These are phyloP conservation scores for Prosopocoilus inquinatus DNA, from an alignment of 2,888 invertebrate species.

Conservation along the genomic window DNA sequence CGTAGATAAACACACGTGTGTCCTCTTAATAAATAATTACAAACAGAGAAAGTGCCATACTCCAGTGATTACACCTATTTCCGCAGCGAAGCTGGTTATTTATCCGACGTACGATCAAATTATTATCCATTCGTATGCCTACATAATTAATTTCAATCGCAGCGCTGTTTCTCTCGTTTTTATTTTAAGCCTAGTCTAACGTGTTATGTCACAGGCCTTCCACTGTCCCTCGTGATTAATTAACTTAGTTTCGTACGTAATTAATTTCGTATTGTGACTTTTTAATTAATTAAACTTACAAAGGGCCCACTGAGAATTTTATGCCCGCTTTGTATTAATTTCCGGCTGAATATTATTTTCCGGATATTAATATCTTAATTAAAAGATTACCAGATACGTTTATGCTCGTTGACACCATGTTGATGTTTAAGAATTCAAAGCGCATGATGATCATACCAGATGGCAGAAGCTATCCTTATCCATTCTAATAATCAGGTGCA, in stretches of 20 bases:
- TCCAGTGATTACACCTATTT: too few species aligned
- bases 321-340: slow-evolving; percentile 23
- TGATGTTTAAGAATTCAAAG: too few species aligned
- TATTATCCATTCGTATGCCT: slow-evolving; percentile 1
- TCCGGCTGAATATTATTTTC: slow-evolving; percentile 20
- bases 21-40: not conserved
- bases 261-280: slow-evolving; percentile 27
- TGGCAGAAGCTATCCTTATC: too few species aligned
- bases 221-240: slow-evolving; percentile 22
- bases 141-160: slow-evolving; percentile 18
- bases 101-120: not conserved
- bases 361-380: slow-evolving; percentile 23
- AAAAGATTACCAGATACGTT: slow-evolving; percentile 3
- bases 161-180: slow-evolving; percentile 4
- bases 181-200: slow-evolving; percentile 12
- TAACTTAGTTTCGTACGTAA: slow-evolving; percentile 20
- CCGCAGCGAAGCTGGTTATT: too few species aligned
- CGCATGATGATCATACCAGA: too few species aligned
- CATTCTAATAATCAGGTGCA: too few species aligned
- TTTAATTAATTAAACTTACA: slow-evolving; percentile 25
- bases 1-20: slow-evolving; percentile 8
- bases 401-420: too few species aligned
- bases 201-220: slow-evolving; percentile 12
- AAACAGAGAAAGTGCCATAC: too few species aligned
- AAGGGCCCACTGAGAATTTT: slow-evolving; percentile 16